These are phyloP conservation scores for Entomobrya multifasciata DNA, from an alignment of 2,888 invertebrate species.

Conservation along the genomic window DNA sequence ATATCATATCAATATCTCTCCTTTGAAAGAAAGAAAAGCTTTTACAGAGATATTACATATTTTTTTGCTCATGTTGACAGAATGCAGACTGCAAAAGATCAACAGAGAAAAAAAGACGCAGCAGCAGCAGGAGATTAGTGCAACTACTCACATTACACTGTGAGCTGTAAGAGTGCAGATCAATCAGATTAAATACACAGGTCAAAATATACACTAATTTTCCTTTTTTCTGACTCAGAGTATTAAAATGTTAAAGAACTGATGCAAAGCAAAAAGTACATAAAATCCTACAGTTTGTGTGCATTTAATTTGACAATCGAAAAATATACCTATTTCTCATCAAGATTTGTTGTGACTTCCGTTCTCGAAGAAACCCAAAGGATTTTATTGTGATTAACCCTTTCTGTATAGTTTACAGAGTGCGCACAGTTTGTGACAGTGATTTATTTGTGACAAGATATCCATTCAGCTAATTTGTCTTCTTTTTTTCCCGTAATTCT, in stretches of 20 bases:
- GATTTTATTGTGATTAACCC: not conserved
- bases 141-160: not conserved
- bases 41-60: too few relatives aligned
- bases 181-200: not conserved
- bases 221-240: not conserved
- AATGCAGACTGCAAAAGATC: not conserved
- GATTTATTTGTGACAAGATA: conserved; percentile 1
- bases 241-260: too few relatives aligned
- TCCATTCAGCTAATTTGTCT: conserved; percentile 3
- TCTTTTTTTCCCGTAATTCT: not conserved
- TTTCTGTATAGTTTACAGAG: too few relatives aligned
- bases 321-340: not conserved
- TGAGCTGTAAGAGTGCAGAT: not conserved
- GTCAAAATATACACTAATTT: not conserved
- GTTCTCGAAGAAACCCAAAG: not conserved
- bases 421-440: not conserved
- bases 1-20: not conserved
- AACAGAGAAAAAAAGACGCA: not conserved
- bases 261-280: too few relatives aligned
- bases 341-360: conserved; percentile 1
- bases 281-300: not conserved
- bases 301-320: not conserved
- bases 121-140: not conserved
- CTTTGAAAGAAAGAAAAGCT: not conserved
- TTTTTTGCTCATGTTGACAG: not conserved